A percentile compares a stretch with the other conserved stretches of the same genome.
These are phyloP conservation scores for Eublepharis macularius DNA, from an alignment of 2,113 vertebrate species.

Conservation along the genomic window DNA sequence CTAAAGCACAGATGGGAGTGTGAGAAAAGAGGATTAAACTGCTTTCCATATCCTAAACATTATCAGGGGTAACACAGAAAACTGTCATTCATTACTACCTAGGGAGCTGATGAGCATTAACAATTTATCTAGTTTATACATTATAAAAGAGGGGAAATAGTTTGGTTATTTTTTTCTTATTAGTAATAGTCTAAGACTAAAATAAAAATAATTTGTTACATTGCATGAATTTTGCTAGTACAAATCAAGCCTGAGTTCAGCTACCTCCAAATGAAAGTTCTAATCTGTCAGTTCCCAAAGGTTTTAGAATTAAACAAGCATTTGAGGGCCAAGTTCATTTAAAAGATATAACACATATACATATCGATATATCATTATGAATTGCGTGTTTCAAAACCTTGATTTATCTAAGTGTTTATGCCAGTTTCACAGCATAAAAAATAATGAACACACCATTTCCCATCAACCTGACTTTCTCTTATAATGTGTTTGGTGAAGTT, in stretches of 20 bases:
- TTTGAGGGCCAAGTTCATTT: conserved; percentile 10
- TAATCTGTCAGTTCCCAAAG: conserved; percentile 18
- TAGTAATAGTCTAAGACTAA: conserved; percentile 59
- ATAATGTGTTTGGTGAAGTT: not conserved
- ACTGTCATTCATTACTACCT: conserved; percentile 70
- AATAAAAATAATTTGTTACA: conserved; percentile 67
- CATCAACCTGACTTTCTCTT: conserved; percentile 18
- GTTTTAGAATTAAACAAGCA: not conserved
- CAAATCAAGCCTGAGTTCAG: conserved; percentile 43
- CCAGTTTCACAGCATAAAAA: conserved; percentile 34
- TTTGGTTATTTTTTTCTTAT: conserved; percentile 63
- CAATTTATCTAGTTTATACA: conserved; percentile 70
- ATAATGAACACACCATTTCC: conserved; percentile 37
- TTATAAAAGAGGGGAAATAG: conserved; percentile 60
- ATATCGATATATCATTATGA: not conserved
- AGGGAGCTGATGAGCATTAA: conserved; percentile 71
- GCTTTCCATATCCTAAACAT: conserved; percentile 70
- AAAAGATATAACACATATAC: conserved; percentile 22
- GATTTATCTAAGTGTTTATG: conserved; percentile 39
- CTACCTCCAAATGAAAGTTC: conserved; percentile 38
- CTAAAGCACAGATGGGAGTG: conserved; percentile 66
- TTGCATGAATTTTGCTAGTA: conserved; percentile 58
- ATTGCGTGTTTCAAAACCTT: not conserved
- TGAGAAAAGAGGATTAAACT: conserved; percentile 72
- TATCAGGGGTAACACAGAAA: conserved; percentile 73